Evolutionary conservation across 2,113 vertebrate genomes (phyloP), one percentile per base, ranked within the genome.

Genomic region (Nymphicus hollandicus): DNA sequence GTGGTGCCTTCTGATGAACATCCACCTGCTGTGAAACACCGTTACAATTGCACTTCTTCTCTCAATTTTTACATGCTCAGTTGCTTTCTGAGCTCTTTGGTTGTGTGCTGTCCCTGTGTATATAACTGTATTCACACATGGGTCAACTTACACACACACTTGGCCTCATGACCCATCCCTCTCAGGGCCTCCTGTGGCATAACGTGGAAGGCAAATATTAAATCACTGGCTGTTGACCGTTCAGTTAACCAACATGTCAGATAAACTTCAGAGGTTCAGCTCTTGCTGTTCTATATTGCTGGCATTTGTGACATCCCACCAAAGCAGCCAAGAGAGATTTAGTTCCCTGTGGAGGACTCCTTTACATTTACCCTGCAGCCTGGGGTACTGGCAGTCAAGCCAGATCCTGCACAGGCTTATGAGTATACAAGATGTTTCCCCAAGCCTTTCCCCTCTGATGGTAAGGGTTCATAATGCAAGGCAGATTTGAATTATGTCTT

Each of bases 71-170:
- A 33, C 14, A 2, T 24, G 25, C 66, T 88, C 68, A 46, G 50
- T 41, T n/a, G 25, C 60, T 81, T 61, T 68, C 80, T 71, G 55
- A n/a, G 33, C 33, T n/a, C 20, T 58, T 58, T n/a, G 60, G 37
- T 33, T 1, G 0, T 8, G 24, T 39, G 6, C 31, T 4, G 35
- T 65, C 11, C 28, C 58, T 10, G 0, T 9, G 12, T 33, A 31
- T 19, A 7, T 7, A 19, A 27, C 8, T 58, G 17, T 31, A 22
- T 20, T 55, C 41, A 35, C 19, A 33, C 28, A 28, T 0, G 3
- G 37, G 47, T 9, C 43, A 61, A 10, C 17, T 81, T 20, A 20
- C 18, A 31, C 0, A 0, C 50, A 66, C 44, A 10, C 28, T 72
- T 56, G 37, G 31, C 58, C 41, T 23, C 50, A 6, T 31, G 77